Base-by-base conservation (phyloP, 2,888 invertebrate species). In the Aphodius granarius region DNA sequence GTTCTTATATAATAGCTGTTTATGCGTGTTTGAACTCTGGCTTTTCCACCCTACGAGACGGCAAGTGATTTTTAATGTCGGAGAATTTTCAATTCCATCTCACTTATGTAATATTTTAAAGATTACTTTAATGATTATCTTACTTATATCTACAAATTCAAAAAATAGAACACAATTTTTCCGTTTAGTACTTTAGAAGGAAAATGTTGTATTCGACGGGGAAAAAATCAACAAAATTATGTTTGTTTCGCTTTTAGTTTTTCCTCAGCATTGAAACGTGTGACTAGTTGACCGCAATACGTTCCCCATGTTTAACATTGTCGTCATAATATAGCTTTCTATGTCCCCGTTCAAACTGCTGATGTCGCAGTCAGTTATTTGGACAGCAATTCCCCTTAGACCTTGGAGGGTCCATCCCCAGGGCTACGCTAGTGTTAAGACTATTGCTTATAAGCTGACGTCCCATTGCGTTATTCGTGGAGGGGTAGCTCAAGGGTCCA, bases 1-100 rank as follows among this genome's bases (percentile, higher is more conserved):
- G 76, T 78, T 77, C 76, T 76, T 76, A 70, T 77, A 77, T 77
- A 78, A 78, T 78, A 74, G 77, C 75, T 73, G 72, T 77, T 77
- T 78, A 74, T 76, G 76, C 68, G 22, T 68, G 21, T 68, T 68
- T n/a, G 68, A 68, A 20, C 20, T 13, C 68, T 68, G n/a, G 68
- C 68, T 21, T 16, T 6, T n/a, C n/a, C 21, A n/a, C n/a, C 68
- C 68, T 68, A 21, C n/a, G 68, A 22, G 68, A 68, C 22, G 20
- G 6, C 20, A 20, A 21, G 68, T 68, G n/a, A 68, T 68, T n/a
- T 68, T 68, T 21, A 22, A 68, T 43, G 43, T 6, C 43, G 43
- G 1, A 6, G 6, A 43, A 43, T 43, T 43, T 43, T 43, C 6
- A 43, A 43, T 43, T 43, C 3, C 43, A 43, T 43, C 43, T 2